Conservation (phyloP, 2,113 vertebrate species). For the Grallaria varia region DNA sequence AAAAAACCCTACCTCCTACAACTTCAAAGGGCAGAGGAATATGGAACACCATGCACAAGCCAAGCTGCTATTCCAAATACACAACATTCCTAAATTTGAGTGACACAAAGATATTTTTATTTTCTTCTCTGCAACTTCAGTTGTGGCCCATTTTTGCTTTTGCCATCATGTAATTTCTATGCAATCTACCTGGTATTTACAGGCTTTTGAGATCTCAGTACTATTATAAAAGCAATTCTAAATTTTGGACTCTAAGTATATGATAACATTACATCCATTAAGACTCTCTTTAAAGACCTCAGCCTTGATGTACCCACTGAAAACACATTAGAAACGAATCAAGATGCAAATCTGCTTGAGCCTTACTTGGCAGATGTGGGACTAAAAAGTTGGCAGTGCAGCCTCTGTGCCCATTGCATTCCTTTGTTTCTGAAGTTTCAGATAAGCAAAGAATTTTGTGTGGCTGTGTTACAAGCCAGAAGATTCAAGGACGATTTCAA, state of each 20-base stretch:
- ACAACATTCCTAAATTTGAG: neutral
- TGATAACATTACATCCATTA: neutral
- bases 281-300: neutral
- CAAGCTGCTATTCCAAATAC: neutral
- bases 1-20: neutral
- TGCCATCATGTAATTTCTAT: neutral
- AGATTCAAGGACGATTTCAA: neutral
- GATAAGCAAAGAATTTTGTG: neutral
- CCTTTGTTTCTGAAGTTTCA: neutral
- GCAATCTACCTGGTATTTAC: neutral
- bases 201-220: neutral
- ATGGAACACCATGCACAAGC: neutral
- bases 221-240: neutral
- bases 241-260: neutral
- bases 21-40: neutral
- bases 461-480: neutral
- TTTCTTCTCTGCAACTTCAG: neutral
- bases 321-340: neutral
- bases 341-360: conserved; percentile 29
- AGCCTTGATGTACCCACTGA: neutral
- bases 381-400: neutral
- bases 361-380: neutral
- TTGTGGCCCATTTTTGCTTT: neutral
- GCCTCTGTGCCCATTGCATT: neutral
- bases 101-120: neutral